Evolutionary conservation across 1,140 invertebrate genomes (phyloP), one percentile per base, ranked within the genome.

Genomic region (Achroia grisella): DNA sequence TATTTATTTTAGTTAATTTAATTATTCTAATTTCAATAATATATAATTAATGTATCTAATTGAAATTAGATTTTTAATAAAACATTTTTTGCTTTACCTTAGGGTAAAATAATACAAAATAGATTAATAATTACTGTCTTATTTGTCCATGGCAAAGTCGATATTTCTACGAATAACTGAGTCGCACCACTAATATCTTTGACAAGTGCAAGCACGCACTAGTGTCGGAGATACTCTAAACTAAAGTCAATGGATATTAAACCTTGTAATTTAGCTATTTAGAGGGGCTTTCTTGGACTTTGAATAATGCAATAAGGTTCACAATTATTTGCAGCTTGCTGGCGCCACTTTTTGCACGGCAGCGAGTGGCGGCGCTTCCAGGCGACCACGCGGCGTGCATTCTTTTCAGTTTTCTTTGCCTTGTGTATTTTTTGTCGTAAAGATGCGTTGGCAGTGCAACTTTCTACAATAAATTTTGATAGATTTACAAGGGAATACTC

Each of bases 311-410:
- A 41, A 58, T 62, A 57, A 50, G 45, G 53, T 53, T 56, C 46
- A 68, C 56, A 60, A 48, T 67, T 45, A 41, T 40, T 45, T 45
- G 51, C 13, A 37, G 10, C 12, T 13, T 4, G 12, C 10, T 14
- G 53, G 56, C 59, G 64, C 57, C 58, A 62, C 44, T 50, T 58
- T 49, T 58, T 49, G 44, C 40, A 42, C 32, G 35, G 39, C 46
- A 23, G 2, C 17, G 17, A 23, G 17, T 6, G 17, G 6, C 43
- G 55, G 55, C 55, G 55, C 58, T 63, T 62, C 39, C 39, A 48
- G 51, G 14, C 36, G 33, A 29, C 54, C 61, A 50, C 56, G 59
- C 49, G 54, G 53, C 58, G 42, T 49, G 62, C 63, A 67, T 71
- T 65, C 66, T 68, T 63, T 56, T 54, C 37, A 49, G 50, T 40